A percentile compares a stretch with the other conserved stretches of the same genome.
phyloP scores from a whole-genome alignment of 2,797 vertebrate genomes.

The Pipistrellus nathusii region DNA sequence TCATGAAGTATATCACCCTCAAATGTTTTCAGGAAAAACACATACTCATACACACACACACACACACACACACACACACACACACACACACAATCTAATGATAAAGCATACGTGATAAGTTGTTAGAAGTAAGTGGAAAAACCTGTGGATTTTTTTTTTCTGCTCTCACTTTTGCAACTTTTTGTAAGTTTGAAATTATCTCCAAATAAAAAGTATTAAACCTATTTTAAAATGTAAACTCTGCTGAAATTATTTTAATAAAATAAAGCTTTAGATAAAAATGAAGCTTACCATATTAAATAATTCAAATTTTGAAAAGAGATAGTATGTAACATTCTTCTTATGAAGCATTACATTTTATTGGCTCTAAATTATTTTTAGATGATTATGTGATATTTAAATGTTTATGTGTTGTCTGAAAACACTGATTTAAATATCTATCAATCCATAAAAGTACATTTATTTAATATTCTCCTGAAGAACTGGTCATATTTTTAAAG shows the following conservation, averaged over 20 bases:
- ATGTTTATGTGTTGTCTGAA: background rate
- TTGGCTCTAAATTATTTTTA: constrained; percentile 29
- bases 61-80: background rate
- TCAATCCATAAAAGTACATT: background rate
- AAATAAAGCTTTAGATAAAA: constrained; percentile 10
- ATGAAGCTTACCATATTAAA: constrained; percentile 26
- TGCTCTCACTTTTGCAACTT: background rate
- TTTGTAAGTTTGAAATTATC: constrained; percentile 4
- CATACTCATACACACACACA: background rate
- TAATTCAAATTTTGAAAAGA: constrained; percentile 8
- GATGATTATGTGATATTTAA: background rate
- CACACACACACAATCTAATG: background rate
- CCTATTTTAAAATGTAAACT: constrained; percentile 7
- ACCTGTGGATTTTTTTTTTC: background rate
- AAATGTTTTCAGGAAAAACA: background rate
- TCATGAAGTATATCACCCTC: background rate
- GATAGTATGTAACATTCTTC: background rate
- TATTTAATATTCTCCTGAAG: background rate
- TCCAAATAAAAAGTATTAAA: constrained; percentile 24
- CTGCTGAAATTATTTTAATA: constrained; percentile 7
- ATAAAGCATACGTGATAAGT: background rate
- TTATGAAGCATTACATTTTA: background rate
- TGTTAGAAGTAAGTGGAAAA: background rate
- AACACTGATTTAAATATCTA: background rate
- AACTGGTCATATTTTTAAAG: constrained; percentile 1